Percentiles rank a stretch among this genome's conserved stretches.
Conservation (phyloP, 2,113 vertebrate species). For the Diadophis punctatus region DNA sequence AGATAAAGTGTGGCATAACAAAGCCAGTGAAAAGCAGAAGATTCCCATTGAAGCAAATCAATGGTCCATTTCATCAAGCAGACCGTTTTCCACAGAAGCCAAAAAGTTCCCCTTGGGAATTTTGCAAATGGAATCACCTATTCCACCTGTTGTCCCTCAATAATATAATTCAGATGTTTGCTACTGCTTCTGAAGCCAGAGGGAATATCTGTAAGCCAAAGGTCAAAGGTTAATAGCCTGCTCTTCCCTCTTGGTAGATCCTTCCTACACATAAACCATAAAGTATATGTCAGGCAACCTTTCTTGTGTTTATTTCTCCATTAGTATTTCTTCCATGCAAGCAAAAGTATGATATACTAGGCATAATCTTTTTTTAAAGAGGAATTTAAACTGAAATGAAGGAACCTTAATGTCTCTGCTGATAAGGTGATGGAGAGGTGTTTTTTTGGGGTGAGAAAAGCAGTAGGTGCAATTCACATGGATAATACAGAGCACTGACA, state of each 20-base stretch:
- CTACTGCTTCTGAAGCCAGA: not conserved
- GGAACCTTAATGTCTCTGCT: conserved; percentile 13
- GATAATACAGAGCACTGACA: conserved; percentile 56
- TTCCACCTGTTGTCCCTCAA: not conserved
- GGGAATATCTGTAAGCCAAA: not conserved
- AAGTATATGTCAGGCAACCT: not conserved
- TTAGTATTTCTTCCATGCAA: not conserved
- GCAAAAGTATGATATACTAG: not conserved
- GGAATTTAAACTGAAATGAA: conserved; percentile 10
- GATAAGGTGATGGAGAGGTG: not conserved
- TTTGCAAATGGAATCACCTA: not conserved
- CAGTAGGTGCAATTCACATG: conserved; percentile 30
- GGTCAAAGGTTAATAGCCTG: not conserved
- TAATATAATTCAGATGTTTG: not conserved
- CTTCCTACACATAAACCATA: not conserved
- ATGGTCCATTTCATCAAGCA: not conserved
- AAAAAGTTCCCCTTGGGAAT: not conserved
- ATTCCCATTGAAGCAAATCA: not conserved
- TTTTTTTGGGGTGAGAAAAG: conserved; percentile 35
- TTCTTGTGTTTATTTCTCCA: not conserved
- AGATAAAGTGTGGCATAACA: not conserved
- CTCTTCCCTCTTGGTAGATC: not conserved
- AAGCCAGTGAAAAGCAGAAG: not conserved
- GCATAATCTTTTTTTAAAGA: not conserved
- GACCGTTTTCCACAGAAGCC: not conserved